A percentile compares a stretch with the other conserved stretches of the same genome.
Conservation (phyloP, 2,113 vertebrate species). For the Cercocebus atys region DNA sequence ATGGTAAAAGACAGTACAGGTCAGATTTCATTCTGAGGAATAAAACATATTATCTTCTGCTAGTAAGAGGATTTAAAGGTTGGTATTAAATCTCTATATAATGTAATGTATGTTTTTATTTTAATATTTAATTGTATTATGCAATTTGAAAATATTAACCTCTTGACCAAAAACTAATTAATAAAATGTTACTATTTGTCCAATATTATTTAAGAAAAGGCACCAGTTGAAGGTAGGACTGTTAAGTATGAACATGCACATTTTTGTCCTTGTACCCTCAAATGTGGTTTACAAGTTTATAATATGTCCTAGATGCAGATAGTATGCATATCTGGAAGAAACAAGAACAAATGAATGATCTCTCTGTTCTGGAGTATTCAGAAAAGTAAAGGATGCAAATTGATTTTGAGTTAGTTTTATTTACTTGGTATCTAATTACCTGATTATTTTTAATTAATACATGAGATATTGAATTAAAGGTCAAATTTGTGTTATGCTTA, state of each 20-base stretch:
- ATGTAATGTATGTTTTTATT: not conserved
- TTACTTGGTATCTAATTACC: not conserved
- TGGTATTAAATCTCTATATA: not conserved
- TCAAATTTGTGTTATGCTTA: not conserved
- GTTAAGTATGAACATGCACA: not conserved
- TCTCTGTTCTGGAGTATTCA: not conserved
- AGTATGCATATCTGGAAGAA: not conserved
- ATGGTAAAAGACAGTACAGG: not conserved
- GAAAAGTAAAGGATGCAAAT: not conserved
- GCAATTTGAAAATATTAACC: not conserved
- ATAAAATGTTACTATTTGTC: not conserved
- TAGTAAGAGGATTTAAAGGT: not conserved
- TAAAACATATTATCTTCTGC: not conserved
- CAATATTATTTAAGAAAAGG: not conserved
- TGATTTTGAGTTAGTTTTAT: not conserved
- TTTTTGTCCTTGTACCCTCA: not conserved
- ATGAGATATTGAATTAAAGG: not conserved
- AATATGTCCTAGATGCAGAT: too few species aligned
- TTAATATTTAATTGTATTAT: not conserved
- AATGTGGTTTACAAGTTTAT: not conserved
- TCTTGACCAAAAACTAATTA: conserved; percentile 6
- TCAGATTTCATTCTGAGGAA: not conserved
- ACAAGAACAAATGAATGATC: not conserved
- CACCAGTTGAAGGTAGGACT: not conserved
- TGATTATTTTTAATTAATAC: not conserved